Evolutionary conservation across 2,888 invertebrate genomes (phyloP).

Genomic region (Rhagophthalmus giganteus): DNA sequence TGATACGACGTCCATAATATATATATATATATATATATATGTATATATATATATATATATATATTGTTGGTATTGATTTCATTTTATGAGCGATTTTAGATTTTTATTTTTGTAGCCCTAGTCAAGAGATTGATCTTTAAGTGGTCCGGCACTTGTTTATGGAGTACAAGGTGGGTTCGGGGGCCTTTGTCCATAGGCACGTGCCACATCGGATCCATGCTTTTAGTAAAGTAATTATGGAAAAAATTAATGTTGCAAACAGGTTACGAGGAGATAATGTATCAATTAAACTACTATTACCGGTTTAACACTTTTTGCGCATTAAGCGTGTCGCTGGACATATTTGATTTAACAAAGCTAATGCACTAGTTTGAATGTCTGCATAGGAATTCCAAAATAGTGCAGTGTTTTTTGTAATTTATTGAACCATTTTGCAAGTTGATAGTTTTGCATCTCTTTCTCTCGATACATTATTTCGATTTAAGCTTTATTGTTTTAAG

Average conservation of each 20-base stretch:
- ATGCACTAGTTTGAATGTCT: constrained; percentile 22
- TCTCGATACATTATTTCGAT: background rate
- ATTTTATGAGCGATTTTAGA: constrained; percentile 20
- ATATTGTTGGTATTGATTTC: constrained; percentile 17
- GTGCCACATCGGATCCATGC: constrained; percentile 4
- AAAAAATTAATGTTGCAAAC: constrained; percentile 24
- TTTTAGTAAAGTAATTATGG: constrained; percentile 21
- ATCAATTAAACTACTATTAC: constrained; percentile 16
- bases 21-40: background rate
- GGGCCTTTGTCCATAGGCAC: background rate
- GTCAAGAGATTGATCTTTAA: constrained; percentile 24
- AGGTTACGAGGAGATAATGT: constrained; percentile 10
- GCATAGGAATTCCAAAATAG: constrained; percentile 1
- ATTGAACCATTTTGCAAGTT: background rate
- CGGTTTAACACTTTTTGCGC: constrained; percentile 13
- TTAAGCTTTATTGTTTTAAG: constrained; percentile 17
- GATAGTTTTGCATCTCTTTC: constrained; percentile 1
- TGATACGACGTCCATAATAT: background rate
- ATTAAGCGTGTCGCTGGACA: constrained; percentile 34
- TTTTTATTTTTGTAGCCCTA: constrained; percentile 32
- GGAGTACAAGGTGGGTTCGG: background rate
- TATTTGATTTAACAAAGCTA: constrained; percentile 32
- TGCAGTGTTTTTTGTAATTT: background rate
- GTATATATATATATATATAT: constrained; percentile 12
- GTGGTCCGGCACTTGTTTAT: constrained; percentile 5